Evolutionary conservation across 2,888 invertebrate species (phyloP).

Genomic region (Diloba caeruleocephala): DNA sequence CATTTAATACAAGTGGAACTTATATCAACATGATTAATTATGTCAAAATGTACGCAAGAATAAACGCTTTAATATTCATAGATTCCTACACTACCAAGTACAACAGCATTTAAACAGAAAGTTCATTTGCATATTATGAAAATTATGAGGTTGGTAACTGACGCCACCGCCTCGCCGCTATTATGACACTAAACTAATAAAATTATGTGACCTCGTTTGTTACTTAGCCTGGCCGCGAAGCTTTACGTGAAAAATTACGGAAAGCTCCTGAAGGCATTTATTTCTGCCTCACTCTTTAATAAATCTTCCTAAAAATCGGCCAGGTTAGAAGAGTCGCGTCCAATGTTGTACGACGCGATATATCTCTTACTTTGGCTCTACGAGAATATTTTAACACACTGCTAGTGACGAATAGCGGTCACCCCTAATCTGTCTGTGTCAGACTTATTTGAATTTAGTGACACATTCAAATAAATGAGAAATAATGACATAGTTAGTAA

Average conservation of each 20-base stretch:
- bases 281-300: slow-evolving; percentile 65
- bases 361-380: slow-evolving; percentile 11
- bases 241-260: slow-evolving; percentile 70
- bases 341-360: slow-evolving; percentile 26
- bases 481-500: background rate
- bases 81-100: slow-evolving; percentile 28
- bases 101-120: slow-evolving; percentile 47
- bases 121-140: slow-evolving; percentile 59
- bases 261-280: slow-evolving; percentile 69
- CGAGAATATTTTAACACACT: slow-evolving; percentile 16
- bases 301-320: slow-evolving; percentile 70
- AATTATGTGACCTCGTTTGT: slow-evolving; percentile 77
- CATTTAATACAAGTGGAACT: no score
- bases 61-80: slow-evolving; percentile 35
- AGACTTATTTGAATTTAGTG: no score
- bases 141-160: slow-evolving; percentile 51
- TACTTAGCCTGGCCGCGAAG: slow-evolving; percentile 59
- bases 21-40: slow-evolving; percentile 22
- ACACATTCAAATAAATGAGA: no score
- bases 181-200: slow-evolving; percentile 67
- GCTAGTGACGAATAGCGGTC: slow-evolving; percentile 7
- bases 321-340: slow-evolving; percentile 53
- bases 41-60: slow-evolving; percentile 30
- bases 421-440: no score
- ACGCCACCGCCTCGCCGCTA: slow-evolving; percentile 31